Percentiles rank a stretch among this genome's conserved stretches.
phyloP scores from a whole-genome alignment of 2,888 invertebrate genomes.

The Arctia plantaginis region DNA sequence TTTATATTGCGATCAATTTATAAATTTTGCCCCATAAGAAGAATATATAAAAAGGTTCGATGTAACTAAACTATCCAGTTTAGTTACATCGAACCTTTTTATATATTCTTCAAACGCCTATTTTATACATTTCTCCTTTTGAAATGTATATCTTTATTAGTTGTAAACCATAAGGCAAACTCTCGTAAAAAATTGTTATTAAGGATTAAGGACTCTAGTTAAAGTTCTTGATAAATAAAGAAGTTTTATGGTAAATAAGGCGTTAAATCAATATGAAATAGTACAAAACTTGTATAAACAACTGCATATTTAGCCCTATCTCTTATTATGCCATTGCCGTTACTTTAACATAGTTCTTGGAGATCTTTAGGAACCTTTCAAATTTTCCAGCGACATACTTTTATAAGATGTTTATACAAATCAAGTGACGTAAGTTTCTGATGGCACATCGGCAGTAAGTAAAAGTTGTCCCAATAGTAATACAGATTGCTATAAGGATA shows the following conservation, averaged over 20 bases:
- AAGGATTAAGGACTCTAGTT: neutral
- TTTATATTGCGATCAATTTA: neutral
- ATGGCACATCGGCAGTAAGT: constrained; percentile 19
- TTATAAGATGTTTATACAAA: neutral
- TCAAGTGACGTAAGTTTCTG: constrained; percentile 11
- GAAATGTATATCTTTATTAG: neutral
- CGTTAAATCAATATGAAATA: neutral
- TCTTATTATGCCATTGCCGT: neutral
- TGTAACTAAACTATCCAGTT: neutral
- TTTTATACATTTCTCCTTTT: neutral
- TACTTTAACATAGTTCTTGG: neutral
- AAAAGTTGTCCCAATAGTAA: constrained; percentile 34
- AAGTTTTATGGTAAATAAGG: neutral
- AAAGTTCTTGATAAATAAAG: neutral
- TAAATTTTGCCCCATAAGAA: neutral
- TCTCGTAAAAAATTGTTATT: neutral
- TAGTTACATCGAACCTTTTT: constrained; percentile 1
- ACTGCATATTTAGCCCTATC: neutral
- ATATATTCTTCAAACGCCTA: neutral
- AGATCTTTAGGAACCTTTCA: neutral
- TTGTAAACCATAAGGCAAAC: neutral
- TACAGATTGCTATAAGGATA: constrained; percentile 43
- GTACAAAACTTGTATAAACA: neutral
- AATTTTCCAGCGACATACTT: neutral
- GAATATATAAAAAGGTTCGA: neutral